phyloP scores from a whole-genome alignment of 2,888 invertebrate species.

The Acleris sparsana region DNA sequence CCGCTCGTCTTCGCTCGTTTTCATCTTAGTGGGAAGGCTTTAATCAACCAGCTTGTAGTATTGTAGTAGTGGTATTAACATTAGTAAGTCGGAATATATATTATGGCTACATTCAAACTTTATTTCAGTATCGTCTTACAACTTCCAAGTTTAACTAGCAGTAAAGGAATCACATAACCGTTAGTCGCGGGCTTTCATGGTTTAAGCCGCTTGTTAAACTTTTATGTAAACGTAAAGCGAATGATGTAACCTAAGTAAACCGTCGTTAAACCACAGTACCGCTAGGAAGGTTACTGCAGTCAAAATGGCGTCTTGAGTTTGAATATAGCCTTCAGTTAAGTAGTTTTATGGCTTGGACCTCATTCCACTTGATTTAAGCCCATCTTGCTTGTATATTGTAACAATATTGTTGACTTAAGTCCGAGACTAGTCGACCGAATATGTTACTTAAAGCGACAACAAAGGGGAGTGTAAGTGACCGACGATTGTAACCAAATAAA shows the following conservation, averaged over 20 bases:
- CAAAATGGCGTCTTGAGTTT: not conserved
- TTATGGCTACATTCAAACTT: not conserved
- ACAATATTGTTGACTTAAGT: too few species aligned
- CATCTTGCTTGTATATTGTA: too few species aligned
- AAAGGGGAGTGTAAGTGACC: constrained; percentile 47
- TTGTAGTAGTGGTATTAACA: too few species aligned
- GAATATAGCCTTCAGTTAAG: not conserved
- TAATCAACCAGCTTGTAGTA: too few species aligned
- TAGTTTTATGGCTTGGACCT: not conserved
- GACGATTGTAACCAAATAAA: constrained; percentile 41
- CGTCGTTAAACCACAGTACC: constrained; percentile 24
- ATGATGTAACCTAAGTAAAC: constrained; percentile 35
- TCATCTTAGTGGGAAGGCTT: too few species aligned
- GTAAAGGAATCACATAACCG: constrained; percentile 29
- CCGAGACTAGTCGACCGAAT: constrained; percentile 45
- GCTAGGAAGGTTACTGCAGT: constrained; percentile 1
- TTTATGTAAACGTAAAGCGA: constrained; percentile 36
- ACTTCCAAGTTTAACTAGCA: constrained; percentile 1
- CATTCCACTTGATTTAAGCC: too few species aligned
- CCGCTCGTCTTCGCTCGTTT: too few species aligned
- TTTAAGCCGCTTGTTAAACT: constrained; percentile 34
- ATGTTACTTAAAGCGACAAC: constrained; percentile 48
- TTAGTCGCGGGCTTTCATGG: constrained; percentile 35
- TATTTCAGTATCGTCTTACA: constrained; percentile 2
- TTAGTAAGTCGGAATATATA: too few species aligned